Evolutionary conservation across 2,113 vertebrate genomes (phyloP).

Genomic region (Dromiciops gliroides): DNA sequence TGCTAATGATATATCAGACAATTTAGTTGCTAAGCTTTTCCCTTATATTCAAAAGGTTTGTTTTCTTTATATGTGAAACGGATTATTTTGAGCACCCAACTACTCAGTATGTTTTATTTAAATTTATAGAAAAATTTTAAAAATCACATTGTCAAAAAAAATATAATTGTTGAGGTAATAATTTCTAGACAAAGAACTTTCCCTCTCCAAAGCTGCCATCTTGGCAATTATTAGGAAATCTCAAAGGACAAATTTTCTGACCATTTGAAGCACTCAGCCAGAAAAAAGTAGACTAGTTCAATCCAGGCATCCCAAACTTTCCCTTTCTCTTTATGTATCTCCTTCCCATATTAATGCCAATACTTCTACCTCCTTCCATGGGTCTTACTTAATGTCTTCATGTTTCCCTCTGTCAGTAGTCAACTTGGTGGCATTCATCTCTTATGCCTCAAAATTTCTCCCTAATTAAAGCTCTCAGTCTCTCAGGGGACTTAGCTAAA

Average conservation of each 20-base stretch:
- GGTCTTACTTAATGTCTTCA: neutral
- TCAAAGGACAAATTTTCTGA: neutral
- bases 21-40: constrained; percentile 91
- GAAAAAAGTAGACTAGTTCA: neutral
- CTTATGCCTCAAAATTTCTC: neutral
- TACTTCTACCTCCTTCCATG: neutral
- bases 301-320: neutral
- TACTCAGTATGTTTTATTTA: constrained; percentile 13
- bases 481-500: neutral
- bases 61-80: neutral
- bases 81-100: constrained; percentile 13
- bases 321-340: neutral
- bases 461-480: neutral
- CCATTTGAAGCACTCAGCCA: neutral
- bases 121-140: neutral
- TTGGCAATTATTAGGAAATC: neutral
- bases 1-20: constrained; percentile 86
- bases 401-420: neutral
- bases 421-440: neutral
- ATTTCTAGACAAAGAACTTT: constrained; percentile 16
- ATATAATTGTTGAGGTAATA: neutral
- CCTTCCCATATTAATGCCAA: neutral
- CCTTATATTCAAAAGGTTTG: constrained; percentile 95
- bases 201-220: neutral
- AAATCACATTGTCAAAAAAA: neutral